A percentile compares a stretch with the other conserved stretches of the same genome.
Conservation (phyloP, 2,888 invertebrate species). For the Tortricodes alternella region DNA sequence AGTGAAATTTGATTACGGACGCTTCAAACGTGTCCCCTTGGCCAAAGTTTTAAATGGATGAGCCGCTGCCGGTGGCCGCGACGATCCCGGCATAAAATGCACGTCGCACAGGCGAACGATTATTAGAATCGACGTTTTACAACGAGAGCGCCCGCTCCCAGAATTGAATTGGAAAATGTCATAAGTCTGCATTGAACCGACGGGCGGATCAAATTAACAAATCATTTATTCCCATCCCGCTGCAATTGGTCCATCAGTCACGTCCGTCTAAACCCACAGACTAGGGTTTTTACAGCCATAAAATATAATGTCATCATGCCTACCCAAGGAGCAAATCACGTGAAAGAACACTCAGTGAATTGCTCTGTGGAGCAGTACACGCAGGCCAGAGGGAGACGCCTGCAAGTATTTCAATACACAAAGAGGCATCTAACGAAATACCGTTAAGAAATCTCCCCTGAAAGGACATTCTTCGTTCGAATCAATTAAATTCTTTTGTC, state of each 20-base stretch:
- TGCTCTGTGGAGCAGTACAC: no score
- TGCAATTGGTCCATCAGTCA: constrained; percentile 38
- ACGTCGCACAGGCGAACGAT: background rate
- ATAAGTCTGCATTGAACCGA: constrained; percentile 5
- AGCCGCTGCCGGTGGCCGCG: constrained; percentile 49
- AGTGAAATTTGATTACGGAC: constrained; percentile 80
- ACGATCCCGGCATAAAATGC: constrained; percentile 20
- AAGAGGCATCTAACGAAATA: constrained; percentile 34
- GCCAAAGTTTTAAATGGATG: constrained; percentile 73
- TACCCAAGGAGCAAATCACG: constrained; percentile 20
- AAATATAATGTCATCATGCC: constrained; percentile 20
- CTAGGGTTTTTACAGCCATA: background rate
- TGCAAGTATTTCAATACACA: constrained; percentile 27
- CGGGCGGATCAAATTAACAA: constrained; percentile 46
- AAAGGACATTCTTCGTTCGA: constrained; percentile 58
- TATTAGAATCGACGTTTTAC: constrained; percentile 20
- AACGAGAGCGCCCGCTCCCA: background rate
- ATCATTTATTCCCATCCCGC: constrained; percentile 63
- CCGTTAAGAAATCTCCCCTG: constrained; percentile 32
- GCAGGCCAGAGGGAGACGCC: background rate
- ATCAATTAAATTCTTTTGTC: constrained; percentile 76
- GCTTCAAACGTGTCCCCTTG: constrained; percentile 73
- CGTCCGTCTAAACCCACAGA: constrained; percentile 43
- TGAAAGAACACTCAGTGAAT: constrained; percentile 21
- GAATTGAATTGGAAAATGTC: constrained; percentile 2